Base-by-base conservation (phyloP, 1,140 invertebrate genomes). In the Drosophila pallidifrons region DNA sequence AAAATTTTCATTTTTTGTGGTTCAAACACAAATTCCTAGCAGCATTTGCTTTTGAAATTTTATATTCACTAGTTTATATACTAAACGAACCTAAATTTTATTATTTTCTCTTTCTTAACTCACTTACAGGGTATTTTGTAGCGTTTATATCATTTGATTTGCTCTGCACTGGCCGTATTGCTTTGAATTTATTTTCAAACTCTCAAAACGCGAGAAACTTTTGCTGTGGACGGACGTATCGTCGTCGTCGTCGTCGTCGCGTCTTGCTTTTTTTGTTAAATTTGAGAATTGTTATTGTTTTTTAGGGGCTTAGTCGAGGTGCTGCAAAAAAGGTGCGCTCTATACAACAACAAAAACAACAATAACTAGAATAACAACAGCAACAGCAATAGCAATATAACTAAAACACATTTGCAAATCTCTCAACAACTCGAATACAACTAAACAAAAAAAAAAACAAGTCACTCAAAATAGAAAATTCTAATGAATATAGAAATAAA, bases 251-350 rank as follows among this genome's bases (percentile, higher is more conserved):
- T 54, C 58, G 60, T 60, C 72, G 72, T 75, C 72, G 72, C 66
- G 72, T 75, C 43, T 65, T 65, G 63, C 63, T 75, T 61, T 41
- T 61, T 75, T 70, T 28, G 41, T 75, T 63, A 25, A 58, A 63
- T 63, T 75, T 58, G 51, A 75, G 66, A 69, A 57, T 57, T 75
- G 72, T 75, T 70, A 69, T 75, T 75, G 66, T 75, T 70, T 64
- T 58, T 69, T 47, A 47, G 45, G 30, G 60, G 60, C 49, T 55
- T 63, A 45, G n/a, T 58, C 46, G 32, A 8, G 71, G 49, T 74
- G 65, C 72, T 49, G 38, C 43, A 47, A 32, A 57, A 43, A 64
- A 49, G 58, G 66, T 75, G 72, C 49, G 49, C n/a, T 41, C 30
- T 52, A 20, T 25, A 74, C 10, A 41, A 52, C 10, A 16, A 43